Evolutionary conservation across 2,113 vertebrate genomes (phyloP).

Genomic region (Sapayoa aenigma): DNA sequence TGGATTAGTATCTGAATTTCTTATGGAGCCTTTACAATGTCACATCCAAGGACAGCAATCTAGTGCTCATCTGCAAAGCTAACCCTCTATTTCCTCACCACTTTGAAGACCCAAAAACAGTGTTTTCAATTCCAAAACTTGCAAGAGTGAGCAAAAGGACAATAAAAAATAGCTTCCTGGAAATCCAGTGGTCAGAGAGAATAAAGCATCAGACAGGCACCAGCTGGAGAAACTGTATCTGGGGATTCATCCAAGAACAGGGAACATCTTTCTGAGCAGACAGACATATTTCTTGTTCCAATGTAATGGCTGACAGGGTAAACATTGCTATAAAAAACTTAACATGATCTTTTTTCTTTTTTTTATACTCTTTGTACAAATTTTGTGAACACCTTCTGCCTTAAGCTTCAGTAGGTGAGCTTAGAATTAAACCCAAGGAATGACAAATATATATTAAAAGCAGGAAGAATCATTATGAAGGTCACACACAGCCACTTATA

Average conservation of each 20-base stretch:
- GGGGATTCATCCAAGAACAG: conserved; percentile 51
- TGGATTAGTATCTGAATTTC: background rate
- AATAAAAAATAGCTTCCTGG: background rate
- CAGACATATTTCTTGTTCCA: conserved; percentile 23
- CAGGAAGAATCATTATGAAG: background rate
- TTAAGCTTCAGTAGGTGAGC: background rate
- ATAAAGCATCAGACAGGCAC: conserved; percentile 25
- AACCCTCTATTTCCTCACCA: background rate
- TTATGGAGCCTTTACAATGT: background rate
- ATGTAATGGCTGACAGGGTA: conserved; percentile 32
- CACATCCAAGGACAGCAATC: background rate
- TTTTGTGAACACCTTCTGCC: background rate
- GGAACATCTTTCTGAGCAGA: conserved; percentile 40
- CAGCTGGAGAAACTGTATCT: conserved; percentile 49
- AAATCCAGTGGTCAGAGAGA: conserved; percentile 24
- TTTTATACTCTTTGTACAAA: background rate
- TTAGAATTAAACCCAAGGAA: background rate
- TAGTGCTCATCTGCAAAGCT: background rate
- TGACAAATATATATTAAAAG: background rate
- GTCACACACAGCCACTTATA: background rate
- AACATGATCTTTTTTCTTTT: background rate
- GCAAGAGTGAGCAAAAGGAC: background rate
- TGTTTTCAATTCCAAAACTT: background rate
- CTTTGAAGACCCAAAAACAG: background rate
- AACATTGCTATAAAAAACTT: conserved; percentile 8